Evolutionary conservation across 2,797 vertebrate species (phyloP).

Genomic region (Anniella stebbinsi): DNA sequence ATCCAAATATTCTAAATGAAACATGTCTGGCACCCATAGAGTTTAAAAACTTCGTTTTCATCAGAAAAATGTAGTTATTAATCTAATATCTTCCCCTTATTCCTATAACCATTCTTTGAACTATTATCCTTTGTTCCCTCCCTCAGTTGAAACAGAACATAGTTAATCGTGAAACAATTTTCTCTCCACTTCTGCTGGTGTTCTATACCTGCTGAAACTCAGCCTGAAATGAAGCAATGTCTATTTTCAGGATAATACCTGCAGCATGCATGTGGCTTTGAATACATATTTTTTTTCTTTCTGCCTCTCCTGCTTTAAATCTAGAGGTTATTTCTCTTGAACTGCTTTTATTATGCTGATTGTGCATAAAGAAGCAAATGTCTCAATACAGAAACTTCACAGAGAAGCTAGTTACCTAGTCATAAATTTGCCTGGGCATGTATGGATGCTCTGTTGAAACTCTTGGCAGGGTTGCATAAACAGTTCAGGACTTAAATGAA

Average conservation of each 20-base stretch:
- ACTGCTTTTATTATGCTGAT: neutral
- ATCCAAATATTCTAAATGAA: neutral
- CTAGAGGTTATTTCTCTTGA: neutral
- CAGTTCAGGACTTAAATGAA: neutral
- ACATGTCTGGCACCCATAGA: neutral
- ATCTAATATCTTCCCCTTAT: neutral
- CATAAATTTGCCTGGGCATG: neutral
- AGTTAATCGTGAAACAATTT: neutral
- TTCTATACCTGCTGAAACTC: neutral
- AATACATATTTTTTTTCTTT: neutral
- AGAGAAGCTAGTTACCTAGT: neutral
- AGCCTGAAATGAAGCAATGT: neutral
- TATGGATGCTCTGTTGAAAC: constrained; percentile 4
- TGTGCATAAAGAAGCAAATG: neutral
- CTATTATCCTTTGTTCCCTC: too few species aligned
- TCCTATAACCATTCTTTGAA: neutral
- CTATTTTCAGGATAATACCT: neutral
- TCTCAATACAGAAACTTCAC: neutral
- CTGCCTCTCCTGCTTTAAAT: neutral
- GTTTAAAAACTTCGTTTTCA: neutral
- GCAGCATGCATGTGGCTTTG: neutral
- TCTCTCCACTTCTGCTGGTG: neutral
- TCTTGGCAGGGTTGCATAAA: neutral
- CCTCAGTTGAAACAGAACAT: neutral
- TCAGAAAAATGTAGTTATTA: neutral